Evolutionary conservation across 2,797 vertebrate genomes (phyloP).

Genomic region (Oreochromis mossambicus): DNA sequence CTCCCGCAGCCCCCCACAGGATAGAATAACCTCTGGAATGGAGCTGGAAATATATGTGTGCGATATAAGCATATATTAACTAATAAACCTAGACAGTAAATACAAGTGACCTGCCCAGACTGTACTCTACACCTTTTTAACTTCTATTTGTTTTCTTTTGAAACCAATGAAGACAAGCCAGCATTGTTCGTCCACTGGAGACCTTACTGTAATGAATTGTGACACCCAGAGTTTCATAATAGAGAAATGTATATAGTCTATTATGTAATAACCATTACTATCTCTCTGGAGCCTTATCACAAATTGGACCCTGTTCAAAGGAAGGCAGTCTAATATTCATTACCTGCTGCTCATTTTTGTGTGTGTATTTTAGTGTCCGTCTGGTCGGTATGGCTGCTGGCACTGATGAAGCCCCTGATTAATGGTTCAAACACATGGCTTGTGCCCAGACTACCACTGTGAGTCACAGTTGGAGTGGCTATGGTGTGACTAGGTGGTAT

Average conservation of each 20-base stretch:
- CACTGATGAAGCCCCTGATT: neutral
- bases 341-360: neutral
- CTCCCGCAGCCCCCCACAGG: neutral
- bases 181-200: neutral
- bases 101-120: neutral
- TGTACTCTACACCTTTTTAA: neutral
- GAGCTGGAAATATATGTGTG: neutral
- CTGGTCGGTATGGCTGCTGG: neutral
- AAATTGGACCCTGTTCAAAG: neutral
- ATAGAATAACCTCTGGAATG: neutral
- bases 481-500: constrained; percentile 56
- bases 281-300: neutral
- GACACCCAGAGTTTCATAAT: neutral
- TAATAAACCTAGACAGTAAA: neutral
- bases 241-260: neutral
- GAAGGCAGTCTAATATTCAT: neutral
- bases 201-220: neutral
- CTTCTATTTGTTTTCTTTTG: neutral
- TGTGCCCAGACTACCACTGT: neutral
- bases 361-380: neutral
- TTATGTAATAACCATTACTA: neutral
- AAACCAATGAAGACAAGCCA: neutral
- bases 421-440: neutral
- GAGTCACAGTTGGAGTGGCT: neutral
- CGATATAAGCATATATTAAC: neutral